These are phyloP conservation scores for Cryptotermes secundus DNA, from an alignment of 1,140 invertebrate genomes.

Conservation along the genomic window DNA sequence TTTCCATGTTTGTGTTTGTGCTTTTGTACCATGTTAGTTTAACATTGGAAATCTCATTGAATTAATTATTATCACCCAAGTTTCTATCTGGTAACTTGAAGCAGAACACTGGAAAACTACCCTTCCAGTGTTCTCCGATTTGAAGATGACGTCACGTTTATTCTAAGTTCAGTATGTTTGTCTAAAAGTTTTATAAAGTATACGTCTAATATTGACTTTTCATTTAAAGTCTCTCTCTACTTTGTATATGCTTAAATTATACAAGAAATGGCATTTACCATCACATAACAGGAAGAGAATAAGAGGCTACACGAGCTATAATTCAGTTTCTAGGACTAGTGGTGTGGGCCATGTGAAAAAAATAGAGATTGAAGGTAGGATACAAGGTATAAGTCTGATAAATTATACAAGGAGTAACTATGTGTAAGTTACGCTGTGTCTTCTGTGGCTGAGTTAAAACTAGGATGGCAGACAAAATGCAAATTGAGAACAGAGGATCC, in stretches of 20 bases:
- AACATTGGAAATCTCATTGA: background rate
- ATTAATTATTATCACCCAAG: background rate
- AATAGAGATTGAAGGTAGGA: background rate
- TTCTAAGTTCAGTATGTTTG: background rate
- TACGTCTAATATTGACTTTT: background rate
- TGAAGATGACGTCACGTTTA: background rate
- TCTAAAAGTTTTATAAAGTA: background rate
- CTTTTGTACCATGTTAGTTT: background rate
- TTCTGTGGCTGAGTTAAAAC: background rate
- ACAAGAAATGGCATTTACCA: background rate
- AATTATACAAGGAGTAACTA: background rate
- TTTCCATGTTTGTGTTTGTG: background rate
- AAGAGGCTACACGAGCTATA: background rate
- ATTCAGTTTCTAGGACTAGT: background rate
- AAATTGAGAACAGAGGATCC: background rate
- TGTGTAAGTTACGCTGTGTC: background rate
- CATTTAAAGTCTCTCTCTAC: background rate
- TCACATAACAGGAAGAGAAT: background rate
- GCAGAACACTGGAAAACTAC: background rate
- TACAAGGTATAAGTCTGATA: background rate
- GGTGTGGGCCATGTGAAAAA: background rate
- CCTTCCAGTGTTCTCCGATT: background rate
- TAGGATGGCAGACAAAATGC: background rate
- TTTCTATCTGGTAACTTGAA: background rate
- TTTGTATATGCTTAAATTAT: background rate